Evolutionary conservation across 1,140 invertebrate species (phyloP).

Genomic region (Batillaria attramentaria): DNA sequence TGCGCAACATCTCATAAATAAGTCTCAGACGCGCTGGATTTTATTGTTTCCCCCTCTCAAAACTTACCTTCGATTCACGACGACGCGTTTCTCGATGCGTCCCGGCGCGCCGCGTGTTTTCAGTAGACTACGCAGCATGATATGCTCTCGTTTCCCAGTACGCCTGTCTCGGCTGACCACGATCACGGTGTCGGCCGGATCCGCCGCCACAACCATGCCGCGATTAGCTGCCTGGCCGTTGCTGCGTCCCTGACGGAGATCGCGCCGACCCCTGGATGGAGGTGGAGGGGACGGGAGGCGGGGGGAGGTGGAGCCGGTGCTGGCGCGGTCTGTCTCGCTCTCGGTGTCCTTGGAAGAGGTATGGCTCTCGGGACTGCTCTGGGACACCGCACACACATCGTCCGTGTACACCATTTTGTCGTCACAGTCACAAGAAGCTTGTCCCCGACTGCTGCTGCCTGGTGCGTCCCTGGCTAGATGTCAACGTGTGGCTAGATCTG

Average conservation of each 20-base stretch:
- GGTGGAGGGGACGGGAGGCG: neutral
- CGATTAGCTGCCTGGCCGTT: neutral
- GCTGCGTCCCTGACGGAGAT: neutral
- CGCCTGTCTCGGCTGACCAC: neutral
- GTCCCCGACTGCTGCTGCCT: no score
- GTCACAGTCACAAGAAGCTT: no score
- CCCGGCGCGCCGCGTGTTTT: neutral
- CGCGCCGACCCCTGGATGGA: neutral
- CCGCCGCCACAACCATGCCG: neutral
- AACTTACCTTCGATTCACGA: constrained; percentile 8
- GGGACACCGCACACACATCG: no score
- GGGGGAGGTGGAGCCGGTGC: neutral
- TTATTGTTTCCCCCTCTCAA: neutral
- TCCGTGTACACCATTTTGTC: no score
- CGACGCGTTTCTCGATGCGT: constrained; percentile 6
- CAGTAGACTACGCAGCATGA: constrained; percentile 3
- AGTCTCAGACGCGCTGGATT: no score
- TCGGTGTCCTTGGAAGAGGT: neutral
- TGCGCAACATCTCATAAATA: no score
- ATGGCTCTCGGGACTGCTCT: neutral
- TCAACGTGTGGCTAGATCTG: no score
- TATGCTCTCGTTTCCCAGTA: neutral
- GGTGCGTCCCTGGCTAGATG: no score
- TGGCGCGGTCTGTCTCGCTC: neutral
- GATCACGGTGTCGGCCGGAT: neutral